Conservation (phyloP, 2,888 invertebrate species). For the Dasypolia templi region DNA sequence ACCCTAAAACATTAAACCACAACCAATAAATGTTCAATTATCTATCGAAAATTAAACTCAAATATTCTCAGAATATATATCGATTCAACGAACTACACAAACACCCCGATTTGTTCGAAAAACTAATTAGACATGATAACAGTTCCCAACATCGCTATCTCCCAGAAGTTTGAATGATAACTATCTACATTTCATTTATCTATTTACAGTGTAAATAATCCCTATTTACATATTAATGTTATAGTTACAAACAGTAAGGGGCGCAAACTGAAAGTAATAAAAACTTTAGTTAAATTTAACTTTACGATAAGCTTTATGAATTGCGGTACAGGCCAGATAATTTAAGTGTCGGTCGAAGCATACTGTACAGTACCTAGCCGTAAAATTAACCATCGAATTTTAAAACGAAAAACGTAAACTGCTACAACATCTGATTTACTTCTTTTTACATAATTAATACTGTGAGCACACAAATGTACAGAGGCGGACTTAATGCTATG, state of each 20-base stretch:
- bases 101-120: constrained; percentile 14
- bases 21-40: constrained; percentile 36
- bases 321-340: constrained; percentile 45
- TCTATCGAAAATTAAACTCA: constrained; percentile 22
- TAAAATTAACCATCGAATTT: not conserved
- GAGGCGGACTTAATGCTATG: too few species aligned
- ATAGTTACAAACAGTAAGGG: constrained; percentile 59
- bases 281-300: constrained; percentile 53
- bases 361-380: not conserved
- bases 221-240: constrained; percentile 64
- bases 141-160: constrained; percentile 54
- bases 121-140: constrained; percentile 48
- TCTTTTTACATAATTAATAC: too few species aligned
- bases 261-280: constrained; percentile 61
- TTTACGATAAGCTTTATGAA: constrained; percentile 64
- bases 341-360: constrained; percentile 23
- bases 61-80: constrained; percentile 30
- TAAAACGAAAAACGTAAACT: not conserved
- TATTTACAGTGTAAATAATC: constrained; percentile 65
- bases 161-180: constrained; percentile 62
- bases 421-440: not conserved
- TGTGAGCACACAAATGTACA: too few species aligned
- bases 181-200: constrained; percentile 68
- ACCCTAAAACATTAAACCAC: not conserved
- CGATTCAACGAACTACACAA: constrained; percentile 29